phyloP scores from a whole-genome alignment of 2,888 invertebrate genomes.

The Pseudococcus jackbeardsleyi region DNA sequence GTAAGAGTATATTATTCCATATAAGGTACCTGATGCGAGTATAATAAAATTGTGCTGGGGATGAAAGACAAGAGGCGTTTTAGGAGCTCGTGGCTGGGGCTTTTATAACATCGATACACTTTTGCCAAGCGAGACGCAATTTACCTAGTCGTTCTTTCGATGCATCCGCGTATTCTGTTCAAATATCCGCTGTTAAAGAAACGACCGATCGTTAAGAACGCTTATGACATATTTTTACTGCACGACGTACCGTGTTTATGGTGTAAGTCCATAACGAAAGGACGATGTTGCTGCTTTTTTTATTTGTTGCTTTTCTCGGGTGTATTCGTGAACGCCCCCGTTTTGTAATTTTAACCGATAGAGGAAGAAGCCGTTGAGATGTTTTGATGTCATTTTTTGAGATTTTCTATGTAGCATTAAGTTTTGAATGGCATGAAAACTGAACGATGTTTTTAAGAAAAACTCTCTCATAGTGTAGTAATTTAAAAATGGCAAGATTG shows the following conservation, averaged over 20 bases:
- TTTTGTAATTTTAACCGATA: background rate
- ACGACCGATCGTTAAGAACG: constrained; percentile 12
- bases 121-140: background rate
- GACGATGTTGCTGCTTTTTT: background rate
- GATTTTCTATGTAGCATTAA: too few species aligned
- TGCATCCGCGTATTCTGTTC: background rate
- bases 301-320: background rate
- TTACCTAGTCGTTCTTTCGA: background rate
- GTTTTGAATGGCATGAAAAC: too few species aligned
- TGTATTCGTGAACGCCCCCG: background rate
- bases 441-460: too few species aligned
- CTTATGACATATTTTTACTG: constrained; percentile 17
- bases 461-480: too few species aligned
- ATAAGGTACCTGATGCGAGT: background rate
- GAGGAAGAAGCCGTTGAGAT: background rate
- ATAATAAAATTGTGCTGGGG: background rate
- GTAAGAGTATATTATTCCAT: background rate
- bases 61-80: background rate
- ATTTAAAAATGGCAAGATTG: too few species aligned
- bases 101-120: background rate
- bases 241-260: background rate
- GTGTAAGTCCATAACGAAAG: background rate
- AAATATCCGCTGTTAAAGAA: constrained; percentile 1
- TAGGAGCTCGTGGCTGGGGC: background rate
- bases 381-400: background rate